Conservation (phyloP, 2,888 invertebrate species). For the Acleris holmiana region DNA sequence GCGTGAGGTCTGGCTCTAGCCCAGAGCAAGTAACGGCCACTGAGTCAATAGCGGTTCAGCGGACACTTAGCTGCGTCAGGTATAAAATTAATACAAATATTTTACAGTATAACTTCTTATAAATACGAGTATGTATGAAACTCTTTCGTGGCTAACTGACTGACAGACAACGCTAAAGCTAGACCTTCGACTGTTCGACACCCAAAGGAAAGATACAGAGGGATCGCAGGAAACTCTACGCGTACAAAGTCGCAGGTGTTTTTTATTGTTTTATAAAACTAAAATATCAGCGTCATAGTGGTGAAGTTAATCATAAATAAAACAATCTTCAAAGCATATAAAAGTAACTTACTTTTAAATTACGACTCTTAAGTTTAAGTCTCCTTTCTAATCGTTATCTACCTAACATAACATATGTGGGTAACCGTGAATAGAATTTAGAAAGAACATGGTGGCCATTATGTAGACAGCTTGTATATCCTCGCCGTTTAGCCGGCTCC, state of each 20-base stretch:
- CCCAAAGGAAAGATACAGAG: too few species aligned
- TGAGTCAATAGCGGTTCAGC: constrained; percentile 10
- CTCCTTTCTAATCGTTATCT: neutral
- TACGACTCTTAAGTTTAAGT: neutral
- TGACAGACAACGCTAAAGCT: too few species aligned
- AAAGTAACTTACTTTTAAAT: too few species aligned
- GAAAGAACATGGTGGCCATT: constrained; percentile 26
- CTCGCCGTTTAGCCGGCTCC: constrained; percentile 62
- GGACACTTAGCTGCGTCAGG: constrained; percentile 2
- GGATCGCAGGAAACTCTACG: too few species aligned
- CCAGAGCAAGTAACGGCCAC: constrained; percentile 7
- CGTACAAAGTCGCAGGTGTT: too few species aligned
- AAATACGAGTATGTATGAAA: neutral
- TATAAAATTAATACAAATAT: constrained; percentile 11
- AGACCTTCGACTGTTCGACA: too few species aligned
- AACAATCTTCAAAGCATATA: too few species aligned
- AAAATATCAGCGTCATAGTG: too few species aligned
- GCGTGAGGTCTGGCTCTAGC: constrained; percentile 21
- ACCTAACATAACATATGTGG: neutral
- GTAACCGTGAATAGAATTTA: neutral
- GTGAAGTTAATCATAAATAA: too few species aligned
- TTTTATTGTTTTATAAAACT: too few species aligned
- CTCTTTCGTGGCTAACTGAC: too few species aligned
- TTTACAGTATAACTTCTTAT: neutral
- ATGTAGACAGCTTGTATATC: constrained; percentile 56